Conservation (phyloP, 1,140 invertebrate species). For the Drosophila malerkotliana region DNA sequence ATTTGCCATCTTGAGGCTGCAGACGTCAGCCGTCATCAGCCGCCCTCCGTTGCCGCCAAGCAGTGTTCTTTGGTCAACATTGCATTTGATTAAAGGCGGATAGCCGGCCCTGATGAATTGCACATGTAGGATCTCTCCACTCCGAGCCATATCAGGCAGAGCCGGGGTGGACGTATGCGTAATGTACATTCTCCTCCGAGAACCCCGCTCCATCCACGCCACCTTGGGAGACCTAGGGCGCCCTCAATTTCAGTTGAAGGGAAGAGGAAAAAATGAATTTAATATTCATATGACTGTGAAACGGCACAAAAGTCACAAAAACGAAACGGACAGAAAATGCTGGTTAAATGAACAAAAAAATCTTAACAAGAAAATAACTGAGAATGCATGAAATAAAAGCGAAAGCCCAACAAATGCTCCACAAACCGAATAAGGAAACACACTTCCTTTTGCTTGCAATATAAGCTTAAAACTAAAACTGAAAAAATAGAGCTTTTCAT, state of each 20-base stretch:
- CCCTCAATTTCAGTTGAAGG: slow-evolving; percentile 21
- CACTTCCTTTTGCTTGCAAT: neutral
- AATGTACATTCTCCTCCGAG: slow-evolving; percentile 10
- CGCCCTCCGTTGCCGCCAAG: neutral
- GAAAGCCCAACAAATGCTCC: neutral
- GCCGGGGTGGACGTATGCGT: slow-evolving; percentile 31
- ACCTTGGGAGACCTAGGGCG: slow-evolving; percentile 11
- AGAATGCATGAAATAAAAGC: slow-evolving; percentile 27
- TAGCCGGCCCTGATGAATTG: slow-evolving; percentile 57
- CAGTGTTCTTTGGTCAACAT: slow-evolving; percentile 44
- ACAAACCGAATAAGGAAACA: neutral
- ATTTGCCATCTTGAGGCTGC: slow-evolving; percentile 74
- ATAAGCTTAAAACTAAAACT: no score
- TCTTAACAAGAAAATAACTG: slow-evolving; percentile 11
- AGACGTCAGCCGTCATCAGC: slow-evolving; percentile 54
- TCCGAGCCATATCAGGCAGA: slow-evolving; percentile 27
- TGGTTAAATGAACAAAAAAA: slow-evolving; percentile 54
- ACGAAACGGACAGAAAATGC: slow-evolving; percentile 45
- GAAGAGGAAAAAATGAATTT: slow-evolving; percentile 46
- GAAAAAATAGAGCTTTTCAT: no score
- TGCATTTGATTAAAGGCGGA: slow-evolving; percentile 76
- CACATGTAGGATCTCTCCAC: slow-evolving; percentile 40
- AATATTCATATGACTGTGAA: slow-evolving; percentile 67
- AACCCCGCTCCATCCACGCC: slow-evolving; percentile 11
- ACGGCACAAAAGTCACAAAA: slow-evolving; percentile 55